Evolutionary conservation across 2,888 invertebrate species (phyloP).

Genomic region (Parnassius apollo): DNA sequence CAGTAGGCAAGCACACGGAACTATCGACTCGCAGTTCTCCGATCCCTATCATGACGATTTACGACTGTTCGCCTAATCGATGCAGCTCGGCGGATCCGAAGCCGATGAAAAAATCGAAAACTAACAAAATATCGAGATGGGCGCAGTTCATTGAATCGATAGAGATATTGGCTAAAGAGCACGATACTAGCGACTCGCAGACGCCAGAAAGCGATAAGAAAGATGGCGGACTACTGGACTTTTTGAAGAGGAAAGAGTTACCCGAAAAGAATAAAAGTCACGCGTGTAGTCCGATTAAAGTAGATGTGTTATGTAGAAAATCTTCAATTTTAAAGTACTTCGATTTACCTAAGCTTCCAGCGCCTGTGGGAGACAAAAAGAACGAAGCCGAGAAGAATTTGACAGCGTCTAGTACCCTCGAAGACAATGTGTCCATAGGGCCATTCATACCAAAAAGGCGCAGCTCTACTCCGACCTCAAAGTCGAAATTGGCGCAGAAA

Average conservation of each 20-base stretch:
- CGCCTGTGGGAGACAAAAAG: slow-evolving; percentile 40
- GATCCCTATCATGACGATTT: slow-evolving; percentile 50
- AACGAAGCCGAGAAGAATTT: slow-evolving; percentile 34
- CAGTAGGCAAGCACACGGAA: slow-evolving; percentile 36
- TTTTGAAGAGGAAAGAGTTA: slow-evolving; percentile 46
- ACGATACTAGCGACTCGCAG: slow-evolving; percentile 45
- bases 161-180: slow-evolving; percentile 46
- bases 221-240: slow-evolving; percentile 50
- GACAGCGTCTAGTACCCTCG: slow-evolving; percentile 40
- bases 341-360: slow-evolving; percentile 50
- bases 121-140: slow-evolving; percentile 48
- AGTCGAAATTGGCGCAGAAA: slow-evolving; percentile 41
- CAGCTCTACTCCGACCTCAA: slow-evolving; percentile 57
- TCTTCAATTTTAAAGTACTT: slow-evolving; percentile 55
- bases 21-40: slow-evolving; percentile 45
- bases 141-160: slow-evolving; percentile 57
- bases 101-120: slow-evolving; percentile 29
- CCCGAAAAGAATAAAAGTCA: slow-evolving; percentile 48
- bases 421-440: slow-evolving; percentile 54
- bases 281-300: slow-evolving; percentile 53
- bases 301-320: slow-evolving; percentile 38
- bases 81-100: slow-evolving; percentile 24
- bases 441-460: slow-evolving; percentile 55
- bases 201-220: slow-evolving; percentile 44
- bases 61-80: slow-evolving; percentile 51